Evolutionary conservation across 2,888 invertebrate species (phyloP).

Genomic region (Nephrotoma guestfalica): DNA sequence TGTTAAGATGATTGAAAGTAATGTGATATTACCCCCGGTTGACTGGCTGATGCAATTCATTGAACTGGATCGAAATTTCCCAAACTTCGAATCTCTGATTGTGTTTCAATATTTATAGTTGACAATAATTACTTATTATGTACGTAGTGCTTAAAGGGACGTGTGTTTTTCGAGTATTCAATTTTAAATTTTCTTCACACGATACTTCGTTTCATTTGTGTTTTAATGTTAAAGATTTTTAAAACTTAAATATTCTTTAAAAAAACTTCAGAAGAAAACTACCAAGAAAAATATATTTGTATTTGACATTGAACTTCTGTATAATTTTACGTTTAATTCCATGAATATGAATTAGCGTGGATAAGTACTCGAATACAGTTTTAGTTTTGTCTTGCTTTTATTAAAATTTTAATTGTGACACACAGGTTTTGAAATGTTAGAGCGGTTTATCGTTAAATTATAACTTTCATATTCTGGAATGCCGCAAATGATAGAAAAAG

Average conservation of each 20-base stretch:
- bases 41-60: background rate
- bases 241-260: background rate
- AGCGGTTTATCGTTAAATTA: background rate
- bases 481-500: background rate
- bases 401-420: background rate
- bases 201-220: background rate
- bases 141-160: background rate
- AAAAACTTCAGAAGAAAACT: background rate
- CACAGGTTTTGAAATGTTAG: background rate
- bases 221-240: background rate
- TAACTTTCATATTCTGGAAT: background rate
- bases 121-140: background rate
- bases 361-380: background rate
- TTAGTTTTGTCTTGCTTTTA: background rate
- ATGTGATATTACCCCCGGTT: background rate
- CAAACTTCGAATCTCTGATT: background rate
- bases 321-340: background rate
- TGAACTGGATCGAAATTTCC: background rate
- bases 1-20: background rate
- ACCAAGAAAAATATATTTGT: background rate
- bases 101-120: background rate
- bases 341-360: background rate
- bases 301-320: background rate
- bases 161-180: background rate
- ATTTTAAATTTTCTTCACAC: background rate